phyloP scores from a whole-genome alignment of 2,113 vertebrate genomes.

The Centropus bengalensis region DNA sequence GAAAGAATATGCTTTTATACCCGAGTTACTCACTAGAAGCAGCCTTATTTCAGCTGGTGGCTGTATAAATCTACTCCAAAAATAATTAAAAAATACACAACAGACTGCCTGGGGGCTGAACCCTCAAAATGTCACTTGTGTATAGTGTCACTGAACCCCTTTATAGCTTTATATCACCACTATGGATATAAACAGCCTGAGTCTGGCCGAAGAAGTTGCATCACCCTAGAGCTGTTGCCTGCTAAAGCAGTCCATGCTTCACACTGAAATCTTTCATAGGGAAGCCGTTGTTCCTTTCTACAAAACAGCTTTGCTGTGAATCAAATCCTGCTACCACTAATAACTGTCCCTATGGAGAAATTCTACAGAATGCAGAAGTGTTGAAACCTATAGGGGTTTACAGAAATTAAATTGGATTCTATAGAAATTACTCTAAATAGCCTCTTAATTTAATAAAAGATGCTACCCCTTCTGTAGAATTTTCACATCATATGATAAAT shows the following conservation, averaged over 20 bases:
- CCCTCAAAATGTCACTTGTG: neutral
- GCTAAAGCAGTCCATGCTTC: neutral
- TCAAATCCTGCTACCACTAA: slow-evolving; percentile 25
- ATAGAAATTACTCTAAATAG: slow-evolving; percentile 58
- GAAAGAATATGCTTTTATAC: slow-evolving; percentile 14
- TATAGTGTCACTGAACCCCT: neutral
- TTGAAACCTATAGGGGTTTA: slow-evolving; percentile 18
- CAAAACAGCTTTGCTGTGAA: slow-evolving; percentile 30
- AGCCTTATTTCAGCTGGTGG: neutral
- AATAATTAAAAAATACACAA: neutral
- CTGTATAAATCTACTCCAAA: neutral
- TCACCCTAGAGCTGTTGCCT: neutral
- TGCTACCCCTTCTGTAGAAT: slow-evolving; percentile 16
- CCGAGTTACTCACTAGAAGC: neutral
- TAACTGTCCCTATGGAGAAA: slow-evolving; percentile 33
- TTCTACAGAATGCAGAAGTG: slow-evolving; percentile 7
- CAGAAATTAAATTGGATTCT: slow-evolving; percentile 46
- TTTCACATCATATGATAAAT: slow-evolving; percentile 22
- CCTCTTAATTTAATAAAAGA: slow-evolving; percentile 30
- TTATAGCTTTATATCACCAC: neutral
- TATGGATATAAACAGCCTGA: neutral
- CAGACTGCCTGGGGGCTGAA: neutral
- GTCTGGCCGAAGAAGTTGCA: neutral
- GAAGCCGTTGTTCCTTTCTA: slow-evolving; percentile 32
- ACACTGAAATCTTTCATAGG: neutral